Evolutionary conservation across 1,140 invertebrate species (phyloP).

Genomic region (Bombus ignitus): DNA sequence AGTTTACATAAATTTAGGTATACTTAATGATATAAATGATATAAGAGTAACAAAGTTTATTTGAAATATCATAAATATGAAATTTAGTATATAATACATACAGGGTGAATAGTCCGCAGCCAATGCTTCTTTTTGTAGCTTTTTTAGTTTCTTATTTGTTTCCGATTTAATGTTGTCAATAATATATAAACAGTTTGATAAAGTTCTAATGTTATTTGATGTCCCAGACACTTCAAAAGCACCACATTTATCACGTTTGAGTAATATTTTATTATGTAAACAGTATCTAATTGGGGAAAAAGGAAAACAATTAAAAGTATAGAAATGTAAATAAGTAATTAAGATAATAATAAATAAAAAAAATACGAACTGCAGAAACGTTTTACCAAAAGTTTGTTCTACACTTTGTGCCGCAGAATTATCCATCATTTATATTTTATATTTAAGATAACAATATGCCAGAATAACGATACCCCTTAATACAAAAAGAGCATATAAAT

Average conservation of each 20-base stretch:
- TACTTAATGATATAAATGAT: no score
- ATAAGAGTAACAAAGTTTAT: neutral
- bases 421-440: neutral
- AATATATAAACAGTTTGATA: neutral
- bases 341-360: neutral
- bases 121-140: neutral
- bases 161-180: neutral
- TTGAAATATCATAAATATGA: neutral
- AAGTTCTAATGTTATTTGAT: neutral
- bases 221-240: neutral
- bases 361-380: constrained; percentile 18
- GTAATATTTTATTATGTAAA: neutral
- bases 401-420: neutral
- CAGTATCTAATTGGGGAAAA: constrained; percentile 17
- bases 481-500: neutral
- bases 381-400: constrained; percentile 15
- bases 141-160: neutral
- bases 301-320: neutral
- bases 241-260: constrained; percentile 2
- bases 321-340: neutral
- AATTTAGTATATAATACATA: neutral
- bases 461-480: neutral
- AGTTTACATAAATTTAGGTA: neutral
- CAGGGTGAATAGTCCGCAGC: no score
- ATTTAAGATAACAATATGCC: neutral